Evolutionary conservation across 1,140 invertebrate genomes (phyloP).

Genomic region (Drosophila virilis): DNA sequence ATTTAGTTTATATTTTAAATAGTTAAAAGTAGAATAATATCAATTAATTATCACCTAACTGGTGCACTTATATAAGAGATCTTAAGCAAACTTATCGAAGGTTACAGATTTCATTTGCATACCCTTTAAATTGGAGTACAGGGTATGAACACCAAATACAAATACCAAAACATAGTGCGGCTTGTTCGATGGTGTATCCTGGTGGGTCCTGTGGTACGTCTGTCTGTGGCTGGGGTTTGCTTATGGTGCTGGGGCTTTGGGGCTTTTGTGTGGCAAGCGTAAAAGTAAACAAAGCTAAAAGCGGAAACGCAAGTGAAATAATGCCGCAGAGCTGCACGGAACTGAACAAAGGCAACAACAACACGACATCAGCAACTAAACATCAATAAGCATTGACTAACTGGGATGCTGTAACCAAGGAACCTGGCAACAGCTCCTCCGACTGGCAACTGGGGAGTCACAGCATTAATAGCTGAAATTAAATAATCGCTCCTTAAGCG

Average conservation of each 20-base stretch:
- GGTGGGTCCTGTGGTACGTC: conserved; percentile 19
- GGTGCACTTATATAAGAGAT: too few species aligned
- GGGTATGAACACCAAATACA: conserved; percentile 60
- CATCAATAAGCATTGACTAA: conserved; percentile 80
- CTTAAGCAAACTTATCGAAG: background rate
- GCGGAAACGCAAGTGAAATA: conserved; percentile 75
- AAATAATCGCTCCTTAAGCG: conserved; percentile 77
- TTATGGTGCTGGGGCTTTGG: conserved; percentile 65
- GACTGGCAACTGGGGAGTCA: conserved; percentile 45
- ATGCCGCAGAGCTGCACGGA: conserved; percentile 48
- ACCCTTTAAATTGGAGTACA: background rate
- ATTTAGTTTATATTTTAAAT: too few species aligned
- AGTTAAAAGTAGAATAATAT: too few species aligned
- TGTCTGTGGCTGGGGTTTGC: conserved; percentile 34
- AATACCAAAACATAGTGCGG: conserved; percentile 73
- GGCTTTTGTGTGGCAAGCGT: conserved; percentile 73
- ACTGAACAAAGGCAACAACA: conserved; percentile 40
- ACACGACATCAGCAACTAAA: conserved; percentile 68
- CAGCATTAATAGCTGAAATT: conserved; percentile 78
- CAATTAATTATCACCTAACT: too few species aligned
- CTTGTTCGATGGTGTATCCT: conserved; percentile 47
- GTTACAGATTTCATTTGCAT: background rate
- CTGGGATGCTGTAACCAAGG: conserved; percentile 57
- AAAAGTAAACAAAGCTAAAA: conserved; percentile 80
- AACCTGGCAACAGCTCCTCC: conserved; percentile 45